Evolutionary conservation across 2,113 vertebrate genomes (phyloP).

Genomic region (Hystrix cristata): DNA sequence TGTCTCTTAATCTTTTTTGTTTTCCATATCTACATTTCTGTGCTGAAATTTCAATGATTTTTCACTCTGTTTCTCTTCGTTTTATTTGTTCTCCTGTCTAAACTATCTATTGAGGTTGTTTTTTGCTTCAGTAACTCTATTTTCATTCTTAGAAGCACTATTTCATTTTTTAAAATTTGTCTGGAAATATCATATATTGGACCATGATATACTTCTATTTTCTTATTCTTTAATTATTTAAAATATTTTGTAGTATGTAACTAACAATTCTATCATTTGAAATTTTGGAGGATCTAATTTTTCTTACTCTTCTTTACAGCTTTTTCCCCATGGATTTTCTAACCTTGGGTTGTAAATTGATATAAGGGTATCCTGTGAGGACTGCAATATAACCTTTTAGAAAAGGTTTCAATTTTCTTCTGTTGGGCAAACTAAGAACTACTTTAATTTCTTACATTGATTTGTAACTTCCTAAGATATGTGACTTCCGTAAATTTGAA

Average conservation of each 20-base stretch:
- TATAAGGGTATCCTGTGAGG: not conserved
- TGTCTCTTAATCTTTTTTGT: slow-evolving; percentile 3
- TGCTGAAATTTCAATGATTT: not conserved
- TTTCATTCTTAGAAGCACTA: slow-evolving; percentile 14
- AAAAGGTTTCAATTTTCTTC: not conserved
- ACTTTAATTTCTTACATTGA: slow-evolving; percentile 46
- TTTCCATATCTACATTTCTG: not conserved
- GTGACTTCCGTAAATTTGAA: slow-evolving; percentile 15
- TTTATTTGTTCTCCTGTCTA: slow-evolving; percentile 42
- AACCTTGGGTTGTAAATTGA: not conserved
- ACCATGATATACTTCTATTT: slow-evolving; percentile 26
- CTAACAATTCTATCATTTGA: slow-evolving; percentile 32
- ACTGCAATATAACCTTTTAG: not conserved
- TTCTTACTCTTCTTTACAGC: not conserved
- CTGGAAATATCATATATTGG: slow-evolving; percentile 30
- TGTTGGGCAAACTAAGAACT: not conserved
- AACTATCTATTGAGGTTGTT: not conserved
- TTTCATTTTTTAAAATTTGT: not conserved
- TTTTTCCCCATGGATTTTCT: not conserved
- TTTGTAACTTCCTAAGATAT: not conserved
- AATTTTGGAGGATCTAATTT: slow-evolving; percentile 18
- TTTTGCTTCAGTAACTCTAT: slow-evolving; percentile 10
- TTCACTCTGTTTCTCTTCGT: not conserved
- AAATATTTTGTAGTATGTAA: slow-evolving; percentile 32
- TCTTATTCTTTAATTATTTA: slow-evolving; percentile 45